A percentile compares a stretch with the other conserved stretches of the same genome.
Evolutionary conservation across 1,140 invertebrate species (phyloP).

Genomic region (Tetragonula clypearis): DNA sequence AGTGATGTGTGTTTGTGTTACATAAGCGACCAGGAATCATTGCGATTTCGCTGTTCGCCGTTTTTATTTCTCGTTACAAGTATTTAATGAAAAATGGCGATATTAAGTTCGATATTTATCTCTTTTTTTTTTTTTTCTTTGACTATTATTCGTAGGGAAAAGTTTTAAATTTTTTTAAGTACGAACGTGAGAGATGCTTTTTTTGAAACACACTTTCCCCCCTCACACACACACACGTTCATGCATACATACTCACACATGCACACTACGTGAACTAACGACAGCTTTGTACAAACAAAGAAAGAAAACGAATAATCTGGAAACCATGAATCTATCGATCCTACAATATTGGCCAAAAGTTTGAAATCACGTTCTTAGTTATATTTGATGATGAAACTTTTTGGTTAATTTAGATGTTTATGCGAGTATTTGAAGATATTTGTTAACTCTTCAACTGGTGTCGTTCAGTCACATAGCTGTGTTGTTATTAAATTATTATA

Average conservation of each 20-base stretch:
- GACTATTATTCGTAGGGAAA: background rate
- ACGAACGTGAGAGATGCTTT: background rate
- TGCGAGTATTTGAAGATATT: background rate
- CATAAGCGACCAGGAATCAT: conserved; percentile 18
- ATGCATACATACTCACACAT: conserved; percentile 5
- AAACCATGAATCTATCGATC: conserved; percentile 38
- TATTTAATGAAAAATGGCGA: background rate
- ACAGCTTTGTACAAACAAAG: conserved; percentile 41
- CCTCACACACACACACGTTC: background rate
- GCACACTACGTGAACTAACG: conserved; percentile 35
- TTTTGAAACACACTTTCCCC: background rate
- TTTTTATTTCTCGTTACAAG: background rate
- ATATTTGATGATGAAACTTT: background rate
- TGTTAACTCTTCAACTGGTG: background rate
- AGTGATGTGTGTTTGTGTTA: conserved; percentile 17
- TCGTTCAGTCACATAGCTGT: too few relatives aligned
- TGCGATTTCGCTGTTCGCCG: background rate
- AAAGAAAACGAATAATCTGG: conserved; percentile 6
- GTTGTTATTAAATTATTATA: background rate
- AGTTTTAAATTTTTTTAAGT: background rate
- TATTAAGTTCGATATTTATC: background rate
- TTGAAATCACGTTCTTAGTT: background rate
- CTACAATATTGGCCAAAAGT: background rate
- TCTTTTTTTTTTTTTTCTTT: too few relatives aligned
- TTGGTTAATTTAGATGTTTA: background rate